Evolutionary conservation across 2,888 invertebrate species (phyloP).

Genomic region (Meteorus colon): DNA sequence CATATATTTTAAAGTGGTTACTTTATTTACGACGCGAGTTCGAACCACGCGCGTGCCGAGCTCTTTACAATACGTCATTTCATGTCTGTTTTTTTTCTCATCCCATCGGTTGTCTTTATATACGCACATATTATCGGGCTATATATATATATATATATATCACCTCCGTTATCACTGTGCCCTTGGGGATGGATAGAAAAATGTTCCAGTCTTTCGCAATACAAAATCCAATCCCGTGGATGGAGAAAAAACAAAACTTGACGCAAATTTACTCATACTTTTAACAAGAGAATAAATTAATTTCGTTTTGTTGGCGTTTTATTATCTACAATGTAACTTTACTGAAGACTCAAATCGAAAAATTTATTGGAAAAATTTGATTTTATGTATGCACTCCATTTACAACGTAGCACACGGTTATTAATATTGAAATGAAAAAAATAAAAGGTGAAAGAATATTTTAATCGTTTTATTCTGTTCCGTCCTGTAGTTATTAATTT

Average conservation of each 20-base stretch:
- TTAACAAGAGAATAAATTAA: constrained; percentile 9
- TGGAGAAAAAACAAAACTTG: constrained; percentile 20
- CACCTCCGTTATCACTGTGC: background rate
- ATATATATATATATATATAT: background rate
- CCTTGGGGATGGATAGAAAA: background rate
- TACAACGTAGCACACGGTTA: background rate
- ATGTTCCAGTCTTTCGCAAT: constrained; percentile 27
- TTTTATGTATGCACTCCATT: background rate
- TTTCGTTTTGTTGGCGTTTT: background rate
- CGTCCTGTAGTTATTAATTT: constrained; percentile 3
- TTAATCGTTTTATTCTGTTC: background rate
- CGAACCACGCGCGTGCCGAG: constrained; percentile 26
- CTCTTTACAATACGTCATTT: constrained; percentile 8
- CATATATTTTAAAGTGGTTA: background rate
- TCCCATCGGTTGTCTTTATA: constrained; percentile 25
- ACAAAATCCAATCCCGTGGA: background rate
- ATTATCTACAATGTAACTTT: too few species aligned
- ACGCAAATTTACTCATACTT: constrained; percentile 26
- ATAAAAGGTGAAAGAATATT: background rate
- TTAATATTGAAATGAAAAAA: constrained; percentile 4
- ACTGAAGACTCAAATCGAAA: too few species aligned
- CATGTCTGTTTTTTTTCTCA: background rate
- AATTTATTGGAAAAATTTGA: too few species aligned
- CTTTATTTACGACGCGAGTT: constrained; percentile 24
- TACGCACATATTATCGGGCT: constrained; percentile 4